A percentile compares a stretch with the other conserved stretches of the same genome.
Evolutionary conservation across 1,140 invertebrate species (phyloP).

Genomic region (Solenopsis invicta): DNA sequence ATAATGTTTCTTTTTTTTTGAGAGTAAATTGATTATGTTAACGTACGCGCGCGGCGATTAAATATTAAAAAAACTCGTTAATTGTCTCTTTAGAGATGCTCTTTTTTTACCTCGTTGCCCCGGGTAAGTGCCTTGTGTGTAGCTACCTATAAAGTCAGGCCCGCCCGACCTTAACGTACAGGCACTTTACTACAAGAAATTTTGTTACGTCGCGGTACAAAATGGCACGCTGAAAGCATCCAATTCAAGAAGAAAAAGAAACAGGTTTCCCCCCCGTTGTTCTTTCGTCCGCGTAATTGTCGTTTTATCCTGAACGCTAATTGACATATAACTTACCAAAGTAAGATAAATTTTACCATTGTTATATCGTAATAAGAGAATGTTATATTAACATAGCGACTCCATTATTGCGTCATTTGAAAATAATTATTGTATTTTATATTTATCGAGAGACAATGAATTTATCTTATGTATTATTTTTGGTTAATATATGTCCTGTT

Average conservation of each 20-base stretch:
- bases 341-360: neutral
- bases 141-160: constrained; percentile 43
- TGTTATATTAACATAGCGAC: neutral
- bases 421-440: constrained; percentile 19
- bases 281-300: constrained; percentile 3
- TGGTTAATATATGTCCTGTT: constrained; percentile 3
- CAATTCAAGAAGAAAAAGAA: constrained; percentile 27
- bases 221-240: constrained; percentile 53
- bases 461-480: neutral
- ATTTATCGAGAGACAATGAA: neutral
- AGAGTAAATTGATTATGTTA: constrained; percentile 21
- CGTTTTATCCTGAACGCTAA: neutral
- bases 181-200: constrained; percentile 59
- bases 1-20: neutral
- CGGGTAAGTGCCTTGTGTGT: constrained; percentile 12
- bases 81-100: constrained; percentile 3
- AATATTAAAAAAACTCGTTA: constrained; percentile 54
- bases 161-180: constrained; percentile 48
- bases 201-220: constrained; percentile 42
- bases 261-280: neutral
- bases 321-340: neutral
- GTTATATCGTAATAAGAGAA: neutral
- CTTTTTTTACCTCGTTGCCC: constrained; percentile 13
- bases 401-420: neutral
- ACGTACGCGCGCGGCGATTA: neutral